Evolutionary conservation across 23 tunicate genomes (phyloP).

Genomic region (Oikopleura vanhoeffeni): DNA sequence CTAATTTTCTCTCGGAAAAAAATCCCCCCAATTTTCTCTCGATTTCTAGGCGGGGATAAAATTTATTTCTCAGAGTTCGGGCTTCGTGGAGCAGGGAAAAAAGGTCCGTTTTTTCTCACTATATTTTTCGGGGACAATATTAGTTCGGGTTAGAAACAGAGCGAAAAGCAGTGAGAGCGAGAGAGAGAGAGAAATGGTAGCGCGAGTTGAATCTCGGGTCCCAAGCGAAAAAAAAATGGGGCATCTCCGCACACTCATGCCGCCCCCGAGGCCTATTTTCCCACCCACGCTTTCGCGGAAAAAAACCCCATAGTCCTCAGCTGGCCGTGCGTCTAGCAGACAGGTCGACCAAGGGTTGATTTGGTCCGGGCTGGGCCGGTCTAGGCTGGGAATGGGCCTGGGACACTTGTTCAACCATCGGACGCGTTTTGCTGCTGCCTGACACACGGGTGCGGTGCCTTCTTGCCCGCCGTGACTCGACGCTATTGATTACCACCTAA

Average conservation of each 20-base stretch:
- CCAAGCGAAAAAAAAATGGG: not conserved
- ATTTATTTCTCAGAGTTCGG: not conserved
- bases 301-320: not conserved
- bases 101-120: not conserved
- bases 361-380: not conserved
- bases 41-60: too few relatives aligned
- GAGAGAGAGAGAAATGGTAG: not conserved
- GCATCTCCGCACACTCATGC: not conserved
- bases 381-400: too few relatives aligned
- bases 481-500: conserved; percentile 15
- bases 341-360: not conserved
- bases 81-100: not conserved
- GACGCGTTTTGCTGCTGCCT: conserved; percentile 16
- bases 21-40: too few relatives aligned
- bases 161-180: not conserved
- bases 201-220: not conserved
- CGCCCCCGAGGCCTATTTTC: not conserved
- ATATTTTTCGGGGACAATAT: not conserved
- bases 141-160: not conserved
- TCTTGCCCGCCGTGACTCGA: conserved; percentile 17
- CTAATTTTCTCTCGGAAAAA: not conserved
- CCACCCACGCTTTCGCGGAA: not conserved
- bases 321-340: not conserved
- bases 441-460: conserved; percentile 13
- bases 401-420: not conserved